phyloP scores from a whole-genome alignment of 2,797 vertebrate species.

The Gymnodraco acuticeps region DNA sequence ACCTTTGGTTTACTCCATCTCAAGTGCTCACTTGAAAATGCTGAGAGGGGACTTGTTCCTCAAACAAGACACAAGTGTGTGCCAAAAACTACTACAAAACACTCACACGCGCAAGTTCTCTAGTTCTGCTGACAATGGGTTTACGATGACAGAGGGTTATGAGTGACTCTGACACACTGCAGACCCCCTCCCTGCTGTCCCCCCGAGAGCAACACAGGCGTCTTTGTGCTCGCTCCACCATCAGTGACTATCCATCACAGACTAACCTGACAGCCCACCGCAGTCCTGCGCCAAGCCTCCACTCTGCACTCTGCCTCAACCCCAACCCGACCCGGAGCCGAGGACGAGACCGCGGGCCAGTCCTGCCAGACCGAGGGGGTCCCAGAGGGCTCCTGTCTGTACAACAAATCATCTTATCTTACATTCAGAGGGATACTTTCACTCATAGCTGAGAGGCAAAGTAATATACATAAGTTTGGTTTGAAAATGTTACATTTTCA shows the following conservation, averaged over 20 bases:
- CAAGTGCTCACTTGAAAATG: conserved; percentile 70
- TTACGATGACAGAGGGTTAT: conserved; percentile 82
- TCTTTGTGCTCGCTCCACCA: conserved; percentile 93
- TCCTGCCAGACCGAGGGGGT: conserved; percentile 20
- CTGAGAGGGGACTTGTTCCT: conserved; percentile 67
- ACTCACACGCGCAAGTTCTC: conserved; percentile 36
- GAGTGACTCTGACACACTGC: conserved; percentile 94
- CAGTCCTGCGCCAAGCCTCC: conserved; percentile 60
- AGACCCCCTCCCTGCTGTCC: conserved; percentile 76
- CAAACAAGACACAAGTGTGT: conserved; percentile 59
- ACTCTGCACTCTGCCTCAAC: conserved; percentile 52
- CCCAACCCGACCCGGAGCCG: conserved; percentile 29
- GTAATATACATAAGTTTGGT: neutral
- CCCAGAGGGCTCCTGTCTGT: neutral
- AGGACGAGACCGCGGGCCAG: conserved; percentile 12
- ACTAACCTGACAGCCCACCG: conserved; percentile 92
- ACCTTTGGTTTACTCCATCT: conserved; percentile 34
- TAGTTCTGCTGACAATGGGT: conserved; percentile 84
- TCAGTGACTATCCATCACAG: conserved; percentile 95
- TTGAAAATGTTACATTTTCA: neutral
- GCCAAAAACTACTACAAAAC: conserved; percentile 32
- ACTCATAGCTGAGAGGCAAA: neutral
- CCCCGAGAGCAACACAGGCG: conserved; percentile 83
- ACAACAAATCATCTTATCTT: conserved; percentile 1
- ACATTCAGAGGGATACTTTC: neutral